A percentile compares a stretch with the other conserved stretches of the same genome.
These are phyloP conservation scores for Formica exsecta DNA, from an alignment of 1,140 invertebrate genomes.

Conservation along the genomic window DNA sequence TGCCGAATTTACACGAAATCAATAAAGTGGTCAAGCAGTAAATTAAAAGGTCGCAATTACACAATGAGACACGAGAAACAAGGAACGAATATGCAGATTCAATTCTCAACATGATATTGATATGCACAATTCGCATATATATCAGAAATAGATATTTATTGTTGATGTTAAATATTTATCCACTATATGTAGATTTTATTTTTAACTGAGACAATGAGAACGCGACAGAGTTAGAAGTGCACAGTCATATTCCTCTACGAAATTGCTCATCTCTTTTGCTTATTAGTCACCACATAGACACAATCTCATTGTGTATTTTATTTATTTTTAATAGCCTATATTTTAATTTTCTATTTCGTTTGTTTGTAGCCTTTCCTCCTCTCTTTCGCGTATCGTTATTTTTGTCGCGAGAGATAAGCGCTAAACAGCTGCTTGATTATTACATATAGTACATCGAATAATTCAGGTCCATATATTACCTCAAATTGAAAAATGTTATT, in stretches of 20 bases:
- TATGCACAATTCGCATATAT: neutral
- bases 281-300: slow-evolving; percentile 5
- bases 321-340: neutral
- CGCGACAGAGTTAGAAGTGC: neutral
- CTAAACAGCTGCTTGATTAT: neutral
- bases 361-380: too few relatives aligned
- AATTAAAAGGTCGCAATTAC: slow-evolving; percentile 15
- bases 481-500: neutral
- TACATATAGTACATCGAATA: neutral
- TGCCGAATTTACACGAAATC: slow-evolving; percentile 46
- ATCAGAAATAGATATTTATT: slow-evolving; percentile 6
- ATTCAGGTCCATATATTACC: neutral
- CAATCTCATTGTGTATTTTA: neutral
- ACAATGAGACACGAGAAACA: neutral
- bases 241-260: neutral
- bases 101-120: neutral
- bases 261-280: slow-evolving; percentile 6
- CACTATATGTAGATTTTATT: neutral
- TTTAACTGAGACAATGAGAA: slow-evolving; percentile 1
- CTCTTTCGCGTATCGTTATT: neutral
- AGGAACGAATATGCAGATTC: neutral
- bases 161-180: neutral
- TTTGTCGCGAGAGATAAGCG: slow-evolving; percentile 11
- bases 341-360: neutral
- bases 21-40: neutral